These are phyloP conservation scores for Orius insidiosus DNA, from an alignment of 1,140 invertebrate species.

Conservation along the genomic window DNA sequence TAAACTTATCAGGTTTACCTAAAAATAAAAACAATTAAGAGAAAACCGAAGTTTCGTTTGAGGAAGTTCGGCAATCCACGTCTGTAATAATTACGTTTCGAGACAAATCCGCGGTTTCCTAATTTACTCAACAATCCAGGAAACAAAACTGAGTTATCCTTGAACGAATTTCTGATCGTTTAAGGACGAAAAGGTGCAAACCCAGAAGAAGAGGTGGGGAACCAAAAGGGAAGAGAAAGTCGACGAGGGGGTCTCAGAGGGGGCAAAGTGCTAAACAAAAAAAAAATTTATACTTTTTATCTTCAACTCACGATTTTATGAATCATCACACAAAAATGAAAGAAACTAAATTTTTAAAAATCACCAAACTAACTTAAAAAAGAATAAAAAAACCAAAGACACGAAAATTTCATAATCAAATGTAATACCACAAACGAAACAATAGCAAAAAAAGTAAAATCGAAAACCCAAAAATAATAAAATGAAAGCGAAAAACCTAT, in stretches of 20 bases:
- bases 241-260: constrained; percentile 1
- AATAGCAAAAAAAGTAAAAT: too few species aligned
- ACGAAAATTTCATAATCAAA: too few species aligned
- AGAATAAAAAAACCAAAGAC: too few species aligned
- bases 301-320: too few species aligned
- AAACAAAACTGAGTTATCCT: background rate
- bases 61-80: too few species aligned
- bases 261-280: constrained; percentile 7
- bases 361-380: too few species aligned
- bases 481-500: too few species aligned
- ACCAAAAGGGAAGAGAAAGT: constrained; percentile 3
- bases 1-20: too few species aligned
- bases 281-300: background rate
- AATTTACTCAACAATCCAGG: background rate
- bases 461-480: too few species aligned
- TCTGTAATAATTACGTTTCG: constrained; percentile 7
- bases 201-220: constrained; percentile 1
- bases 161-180: too few species aligned
- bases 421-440: too few species aligned
- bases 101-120: background rate
- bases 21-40: background rate
- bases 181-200: constrained; percentile 8
- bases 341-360: background rate
- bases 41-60: constrained; percentile 1
- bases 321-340: too few species aligned